A percentile compares a stretch with the other conserved stretches of the same genome.
Evolutionary conservation across 2,797 vertebrate genomes (phyloP).

Genomic region (Pogoniulus pusillus): DNA sequence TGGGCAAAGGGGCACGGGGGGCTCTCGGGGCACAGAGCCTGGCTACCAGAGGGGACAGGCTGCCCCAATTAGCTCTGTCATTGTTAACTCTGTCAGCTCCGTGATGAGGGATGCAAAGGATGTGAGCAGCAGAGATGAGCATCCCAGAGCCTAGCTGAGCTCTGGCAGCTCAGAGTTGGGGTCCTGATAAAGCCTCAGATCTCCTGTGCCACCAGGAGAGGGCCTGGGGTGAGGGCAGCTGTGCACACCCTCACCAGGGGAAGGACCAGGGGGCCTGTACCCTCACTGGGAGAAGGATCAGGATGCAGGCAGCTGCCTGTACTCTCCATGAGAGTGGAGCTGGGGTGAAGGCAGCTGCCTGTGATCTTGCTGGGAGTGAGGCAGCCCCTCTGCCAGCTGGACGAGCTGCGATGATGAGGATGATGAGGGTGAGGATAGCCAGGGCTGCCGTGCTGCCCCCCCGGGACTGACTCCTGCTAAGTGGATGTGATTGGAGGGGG

Average conservation of each 20-base stretch:
- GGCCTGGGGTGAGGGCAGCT: not conserved
- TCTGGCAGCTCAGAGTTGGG: accelerated
- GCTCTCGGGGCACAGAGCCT: not conserved
- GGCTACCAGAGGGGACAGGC: not conserved
- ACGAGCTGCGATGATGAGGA: not conserved
- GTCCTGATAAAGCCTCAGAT: not conserved
- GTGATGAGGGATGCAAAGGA: accelerated
- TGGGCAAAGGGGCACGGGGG: not conserved
- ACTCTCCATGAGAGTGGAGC: too few relatives aligned
- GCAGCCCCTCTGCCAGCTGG: not conserved
- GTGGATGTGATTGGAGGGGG: constrained; percentile 23
- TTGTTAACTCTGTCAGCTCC: not conserved
- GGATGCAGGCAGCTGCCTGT: too few relatives aligned
- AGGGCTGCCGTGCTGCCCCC: not conserved
- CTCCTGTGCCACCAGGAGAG: accelerated
- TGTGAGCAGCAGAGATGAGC: accelerated
- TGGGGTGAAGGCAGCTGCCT: not conserved
- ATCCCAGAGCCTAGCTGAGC: accelerated
- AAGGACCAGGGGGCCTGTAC: not conserved
- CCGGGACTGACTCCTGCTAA: not conserved
- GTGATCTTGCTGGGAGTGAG: not conserved
- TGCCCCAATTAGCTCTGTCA: constrained; percentile 16
- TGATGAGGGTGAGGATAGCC: not conserved
- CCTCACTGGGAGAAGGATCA: not conserved
- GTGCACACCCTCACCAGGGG: not conserved